Base-by-base conservation (phyloP, 2,113 vertebrate species). In the Thymallus thymallus region DNA sequence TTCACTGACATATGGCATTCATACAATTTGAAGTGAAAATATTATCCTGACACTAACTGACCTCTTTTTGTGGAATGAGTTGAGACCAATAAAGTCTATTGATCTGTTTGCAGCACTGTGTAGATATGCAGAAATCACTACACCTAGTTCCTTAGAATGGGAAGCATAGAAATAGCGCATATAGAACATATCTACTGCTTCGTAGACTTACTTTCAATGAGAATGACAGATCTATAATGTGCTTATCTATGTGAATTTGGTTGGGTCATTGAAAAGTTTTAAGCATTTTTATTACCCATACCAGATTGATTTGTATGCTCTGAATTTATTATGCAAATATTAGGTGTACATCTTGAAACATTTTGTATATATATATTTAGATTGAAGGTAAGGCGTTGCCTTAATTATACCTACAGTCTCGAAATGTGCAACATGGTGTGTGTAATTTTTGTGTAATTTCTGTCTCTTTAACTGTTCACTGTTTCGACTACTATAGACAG, bases 401-500 rank as follows among this genome's bases (percentile, higher is more conserved):
- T 2, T 41, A 41, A 41, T 41, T 41, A 41, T 41, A 41, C 35
- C 35, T 41, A 41, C 35, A 51, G 16, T 51, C 16, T 14, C 48
- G 1, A 51, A 51, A 51, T 51, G 48, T 0, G 48, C 48, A 51
- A 51, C 48, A 18, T 51, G 48, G 4, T 18, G 48, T 41, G 14
- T 51, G 14, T 1, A 51, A 16, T 51, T 51, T 41, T 2, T 41
- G 35, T 41, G 35, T 12, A 41, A 41, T 41, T 51, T 51, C 68
- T 88, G 88, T 85, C 84, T 84, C 90, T 92, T 92, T 93, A 93
- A 93, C 32, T 48, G 18, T 2, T 60, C 2, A 23, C 32, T 71
- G 55, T 48, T 29, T 58, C 10, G 82, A 87, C 69, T 71, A 18
- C 70, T 71, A 41, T 55, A 51, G 30, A 71, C 74, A 63, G 55